Base-by-base conservation (phyloP, 2,797 vertebrate genomes). In the Lemur catta region DNA sequence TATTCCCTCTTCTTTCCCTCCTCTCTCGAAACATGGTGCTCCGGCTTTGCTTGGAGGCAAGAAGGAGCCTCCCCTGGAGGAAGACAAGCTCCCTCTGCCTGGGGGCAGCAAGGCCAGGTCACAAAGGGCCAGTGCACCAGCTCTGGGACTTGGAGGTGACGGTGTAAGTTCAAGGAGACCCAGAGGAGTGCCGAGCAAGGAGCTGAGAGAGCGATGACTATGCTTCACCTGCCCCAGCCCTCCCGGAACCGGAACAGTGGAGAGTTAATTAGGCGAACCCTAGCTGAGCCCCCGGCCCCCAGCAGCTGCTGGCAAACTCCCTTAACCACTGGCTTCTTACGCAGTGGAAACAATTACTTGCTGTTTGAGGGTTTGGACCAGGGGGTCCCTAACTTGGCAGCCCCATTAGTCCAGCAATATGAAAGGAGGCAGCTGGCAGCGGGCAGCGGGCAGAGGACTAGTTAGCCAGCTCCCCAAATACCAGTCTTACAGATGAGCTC, bases 321-420 rank as follows among this genome's bases (percentile, higher is more conserved):
- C 95, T 69, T 84, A 61, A 74, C 72, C 72, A 43, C 74, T 50
- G 78, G 43, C 91, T 95, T 87, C 95, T 96, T 91, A 57, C 26
- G 28, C 79, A 57, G 52, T 50, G 63, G 59, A 89, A 97, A 95
- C 87, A 97, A 96, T 96, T 74, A 84, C 86, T 96, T 94, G 82
- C 93, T 96, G 95, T 97, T 97, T 97, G 38, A 97, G 94, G 79
- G 63, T 7, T 71, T 86, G 92, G 80, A 89, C 88, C 89, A 76
- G 50, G 96, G 96, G 93, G 74, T 71, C 33, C 46, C 96, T 88
- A 95, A 95, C 24, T 88, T 97, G 96, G 92, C 96, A 97, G 67
- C 87, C 87, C 84, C 63, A 46, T 97, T 94, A 95, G 85, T 78
- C 84, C 38, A 61, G 89, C 71, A 46, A 81, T 33, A 91, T 88